Conservation (phyloP, 2,888 invertebrate genomes). For the Pyrochroa serraticornis region DNA sequence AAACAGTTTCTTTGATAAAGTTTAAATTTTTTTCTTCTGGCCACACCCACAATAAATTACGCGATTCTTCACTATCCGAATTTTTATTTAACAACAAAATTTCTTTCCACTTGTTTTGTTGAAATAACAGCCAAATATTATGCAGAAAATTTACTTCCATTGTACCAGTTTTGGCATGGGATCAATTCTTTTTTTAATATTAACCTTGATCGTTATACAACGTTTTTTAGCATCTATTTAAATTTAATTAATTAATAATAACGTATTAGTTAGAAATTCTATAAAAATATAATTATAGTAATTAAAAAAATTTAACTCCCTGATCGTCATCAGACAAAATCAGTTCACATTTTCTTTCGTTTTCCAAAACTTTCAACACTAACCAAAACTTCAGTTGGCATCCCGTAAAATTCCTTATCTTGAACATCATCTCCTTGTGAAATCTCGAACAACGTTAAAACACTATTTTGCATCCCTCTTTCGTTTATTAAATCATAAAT, state of each 20-base stretch:
- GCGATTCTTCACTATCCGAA: slow-evolving; percentile 55
- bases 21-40: slow-evolving; percentile 70
- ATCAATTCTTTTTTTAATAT: too few species aligned
- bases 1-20: slow-evolving; percentile 62
- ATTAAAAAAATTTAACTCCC: slow-evolving; percentile 97
- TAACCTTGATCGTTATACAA: too few species aligned
- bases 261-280: background rate
- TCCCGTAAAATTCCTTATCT: slow-evolving; percentile 83
- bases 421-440: slow-evolving; percentile 81
- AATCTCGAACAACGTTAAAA: slow-evolving; percentile 93
- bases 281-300: too few species aligned
- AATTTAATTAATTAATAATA: background rate
- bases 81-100: slow-evolving; percentile 55
- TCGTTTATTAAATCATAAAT: slow-evolving; percentile 79
- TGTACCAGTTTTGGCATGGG: slow-evolving; percentile 1
- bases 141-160: slow-evolving; percentile 59
- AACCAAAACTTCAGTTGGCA: slow-evolving; percentile 82
- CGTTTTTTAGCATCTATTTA: background rate
- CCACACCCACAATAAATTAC: slow-evolving; percentile 73
- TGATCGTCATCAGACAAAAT: slow-evolving; percentile 86
- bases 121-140: slow-evolving; percentile 56
- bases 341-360: slow-evolving; percentile 84
- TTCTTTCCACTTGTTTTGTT: slow-evolving; percentile 57
- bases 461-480: slow-evolving; percentile 79
- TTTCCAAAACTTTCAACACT: slow-evolving; percentile 79